These are phyloP conservation scores for Drosophila littoralis DNA, from an alignment of 1,140 invertebrate genomes.

Conservation along the genomic window DNA sequence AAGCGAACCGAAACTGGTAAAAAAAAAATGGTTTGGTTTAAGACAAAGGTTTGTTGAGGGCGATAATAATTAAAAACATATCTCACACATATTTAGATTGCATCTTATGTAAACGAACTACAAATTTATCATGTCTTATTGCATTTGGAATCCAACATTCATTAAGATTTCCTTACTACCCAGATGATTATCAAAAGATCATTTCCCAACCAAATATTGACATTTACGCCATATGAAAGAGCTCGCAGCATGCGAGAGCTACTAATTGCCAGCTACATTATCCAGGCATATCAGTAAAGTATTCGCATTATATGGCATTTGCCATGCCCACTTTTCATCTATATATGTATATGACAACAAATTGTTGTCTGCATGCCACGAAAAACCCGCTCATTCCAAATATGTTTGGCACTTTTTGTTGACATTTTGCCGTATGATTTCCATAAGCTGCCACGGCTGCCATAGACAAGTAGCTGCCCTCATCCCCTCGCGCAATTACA, in stretches of 20 bases:
- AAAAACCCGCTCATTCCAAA: conserved; percentile 59
- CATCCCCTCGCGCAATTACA: conserved; percentile 24
- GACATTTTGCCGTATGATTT: conserved; percentile 80
- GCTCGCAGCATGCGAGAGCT: conserved; percentile 9
- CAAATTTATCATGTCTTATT: too few species aligned
- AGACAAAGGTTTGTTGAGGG: too few species aligned
- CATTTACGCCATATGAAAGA: conserved; percentile 27
- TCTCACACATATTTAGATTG: not conserved
- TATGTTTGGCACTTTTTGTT: conserved; percentile 58
- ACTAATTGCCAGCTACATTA: conserved; percentile 44
- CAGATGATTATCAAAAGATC: not conserved
- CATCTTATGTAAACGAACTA: not conserved
- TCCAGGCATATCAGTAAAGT: conserved; percentile 28
- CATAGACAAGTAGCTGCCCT: conserved; percentile 70
- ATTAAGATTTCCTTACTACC: not conserved
- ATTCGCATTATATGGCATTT: conserved; percentile 61
- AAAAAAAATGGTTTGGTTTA: too few species aligned
- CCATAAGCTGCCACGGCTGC: conserved; percentile 77
- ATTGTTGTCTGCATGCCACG: conserved; percentile 44
- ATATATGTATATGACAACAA: conserved; percentile 40
- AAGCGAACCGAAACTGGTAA: too few species aligned
- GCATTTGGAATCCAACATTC: not conserved
- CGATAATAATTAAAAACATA: too few species aligned
- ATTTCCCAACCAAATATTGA: conserved; percentile 21
- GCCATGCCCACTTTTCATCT: conserved; percentile 53